Conservation (phyloP, 2,888 invertebrate genomes). For the Mesorhabditis belari region DNA sequence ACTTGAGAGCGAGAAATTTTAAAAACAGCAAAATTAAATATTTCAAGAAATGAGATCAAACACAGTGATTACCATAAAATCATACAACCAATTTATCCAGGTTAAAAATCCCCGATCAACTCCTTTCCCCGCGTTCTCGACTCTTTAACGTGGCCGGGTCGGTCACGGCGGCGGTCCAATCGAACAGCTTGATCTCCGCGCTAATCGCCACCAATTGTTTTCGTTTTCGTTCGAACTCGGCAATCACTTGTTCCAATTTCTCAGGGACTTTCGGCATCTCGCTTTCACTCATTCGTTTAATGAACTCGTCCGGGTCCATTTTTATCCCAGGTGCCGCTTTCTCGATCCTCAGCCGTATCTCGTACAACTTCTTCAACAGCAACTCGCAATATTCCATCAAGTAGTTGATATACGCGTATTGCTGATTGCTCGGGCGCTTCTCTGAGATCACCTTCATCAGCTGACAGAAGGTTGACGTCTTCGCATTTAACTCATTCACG, state of each 20-base stretch:
- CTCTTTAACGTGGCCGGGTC: not conserved
- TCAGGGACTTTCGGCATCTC: not conserved
- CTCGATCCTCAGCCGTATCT: not conserved
- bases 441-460: not conserved
- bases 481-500: slow-evolving; percentile 20
- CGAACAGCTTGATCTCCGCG: not conserved
- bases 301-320: not conserved
- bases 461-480: not conserved
- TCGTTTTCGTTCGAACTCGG: not conserved
- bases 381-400: not conserved
- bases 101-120: no score
- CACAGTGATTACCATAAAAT: no score
- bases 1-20: no score
- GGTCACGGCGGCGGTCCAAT: not conserved
- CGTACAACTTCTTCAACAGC: not conserved
- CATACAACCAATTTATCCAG: no score
- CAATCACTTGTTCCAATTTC: not conserved
- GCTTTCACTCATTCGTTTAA: not conserved
- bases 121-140: not conserved
- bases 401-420: not conserved
- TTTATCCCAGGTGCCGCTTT: not conserved
- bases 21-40: no score
- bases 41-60: no score
- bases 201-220: not conserved
- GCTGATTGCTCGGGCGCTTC: not conserved